Evolutionary conservation across 2,113 vertebrate genomes (phyloP).

Genomic region (Sturnus vulgaris): DNA sequence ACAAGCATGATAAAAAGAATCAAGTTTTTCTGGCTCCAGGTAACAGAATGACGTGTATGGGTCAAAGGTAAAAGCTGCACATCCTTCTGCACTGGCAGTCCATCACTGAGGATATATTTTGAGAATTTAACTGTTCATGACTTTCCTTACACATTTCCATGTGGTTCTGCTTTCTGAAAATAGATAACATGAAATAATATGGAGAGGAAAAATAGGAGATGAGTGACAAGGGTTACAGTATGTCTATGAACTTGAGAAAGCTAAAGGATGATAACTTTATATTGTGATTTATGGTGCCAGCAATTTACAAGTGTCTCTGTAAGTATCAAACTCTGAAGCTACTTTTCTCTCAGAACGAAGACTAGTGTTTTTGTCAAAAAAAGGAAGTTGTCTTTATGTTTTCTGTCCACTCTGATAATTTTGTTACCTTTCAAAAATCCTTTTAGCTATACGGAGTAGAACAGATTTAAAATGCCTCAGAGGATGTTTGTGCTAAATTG

Average conservation of each 20-base stretch:
- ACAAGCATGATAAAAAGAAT: constrained; percentile 41
- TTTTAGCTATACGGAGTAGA: constrained; percentile 23
- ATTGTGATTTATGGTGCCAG: background rate
- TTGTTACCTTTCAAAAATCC: constrained; percentile 48
- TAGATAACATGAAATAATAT: background rate
- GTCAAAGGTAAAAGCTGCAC: background rate
- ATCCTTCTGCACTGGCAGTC: background rate
- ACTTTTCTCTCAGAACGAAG: constrained; percentile 52
- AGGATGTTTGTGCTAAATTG: constrained; percentile 55
- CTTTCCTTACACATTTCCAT: background rate
- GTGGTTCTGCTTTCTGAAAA: background rate
- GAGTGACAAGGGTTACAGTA: background rate
- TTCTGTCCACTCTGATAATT: constrained; percentile 52
- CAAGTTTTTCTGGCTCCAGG: constrained; percentile 10
- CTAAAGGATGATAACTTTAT: background rate
- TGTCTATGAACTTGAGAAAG: background rate
- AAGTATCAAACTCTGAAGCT: constrained; percentile 27
- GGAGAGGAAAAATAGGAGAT: background rate
- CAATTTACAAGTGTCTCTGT: constrained; percentile 8
- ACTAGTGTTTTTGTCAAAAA: constrained; percentile 25
- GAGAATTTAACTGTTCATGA: background rate
- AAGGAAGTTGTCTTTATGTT: constrained; percentile 34
- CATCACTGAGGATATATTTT: background rate
- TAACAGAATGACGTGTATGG: background rate
- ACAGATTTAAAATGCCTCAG: constrained; percentile 58